phyloP scores from a whole-genome alignment of 1,140 invertebrate species.

The Pantala flavescens region DNA sequence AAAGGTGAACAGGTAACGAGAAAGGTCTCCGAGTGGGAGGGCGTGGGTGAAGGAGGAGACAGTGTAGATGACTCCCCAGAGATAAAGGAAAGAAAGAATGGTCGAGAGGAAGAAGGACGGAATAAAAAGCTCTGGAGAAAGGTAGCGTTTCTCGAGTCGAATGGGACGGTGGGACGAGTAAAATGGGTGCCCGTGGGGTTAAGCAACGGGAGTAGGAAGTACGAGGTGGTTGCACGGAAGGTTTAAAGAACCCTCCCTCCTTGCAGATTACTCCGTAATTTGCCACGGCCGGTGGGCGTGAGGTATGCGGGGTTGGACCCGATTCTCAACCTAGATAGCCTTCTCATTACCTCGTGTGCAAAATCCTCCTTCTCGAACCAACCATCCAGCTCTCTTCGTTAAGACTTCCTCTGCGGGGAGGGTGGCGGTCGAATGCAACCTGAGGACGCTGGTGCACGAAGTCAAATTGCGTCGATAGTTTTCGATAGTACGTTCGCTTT shows the following conservation, averaged over 20 bases:
- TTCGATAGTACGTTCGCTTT: no score
- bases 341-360: not conserved
- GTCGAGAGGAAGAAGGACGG: not conserved
- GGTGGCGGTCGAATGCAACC: no score
- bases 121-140: not conserved
- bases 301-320: slow-evolving; percentile 1
- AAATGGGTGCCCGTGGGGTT: no score
- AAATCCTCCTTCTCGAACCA: not conserved
- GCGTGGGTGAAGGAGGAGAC: not conserved
- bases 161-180: no score
- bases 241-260: not conserved
- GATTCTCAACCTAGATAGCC: not conserved
- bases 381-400: no score
- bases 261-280: not conserved
- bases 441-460: no score
- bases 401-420: no score
- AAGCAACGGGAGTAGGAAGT: no score
- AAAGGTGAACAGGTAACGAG: slow-evolving; percentile 4
- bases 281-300: not conserved
- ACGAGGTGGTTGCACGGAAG: no score
- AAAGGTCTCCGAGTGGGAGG: not conserved
- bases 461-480: no score
- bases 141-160: not conserved
- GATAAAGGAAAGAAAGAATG: not conserved
- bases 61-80: not conserved